Conservation (phyloP, 2,113 vertebrate species). For the Amphilophus citrinellus region DNA sequence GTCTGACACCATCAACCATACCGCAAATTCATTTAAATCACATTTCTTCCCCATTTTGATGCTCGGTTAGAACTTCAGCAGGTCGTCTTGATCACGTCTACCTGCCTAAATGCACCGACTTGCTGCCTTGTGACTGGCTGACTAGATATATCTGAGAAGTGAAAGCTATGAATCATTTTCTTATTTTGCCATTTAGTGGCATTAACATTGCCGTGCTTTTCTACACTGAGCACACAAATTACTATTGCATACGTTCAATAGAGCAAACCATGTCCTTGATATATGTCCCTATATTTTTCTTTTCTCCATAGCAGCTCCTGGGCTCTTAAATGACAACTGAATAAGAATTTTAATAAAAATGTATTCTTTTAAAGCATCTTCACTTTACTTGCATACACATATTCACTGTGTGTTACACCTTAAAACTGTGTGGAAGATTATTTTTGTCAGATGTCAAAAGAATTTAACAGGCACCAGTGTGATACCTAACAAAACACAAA, state of each 20-base stretch:
- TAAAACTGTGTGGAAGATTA: background rate
- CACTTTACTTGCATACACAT: background rate
- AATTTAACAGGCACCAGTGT: background rate
- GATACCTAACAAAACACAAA: background rate
- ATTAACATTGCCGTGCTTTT: background rate
- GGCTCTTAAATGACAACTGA: background rate
- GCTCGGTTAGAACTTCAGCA: too few species aligned
- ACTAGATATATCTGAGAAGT: background rate
- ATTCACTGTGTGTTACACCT: background rate
- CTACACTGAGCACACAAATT: background rate
- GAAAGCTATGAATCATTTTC: slow-evolving; percentile 1
- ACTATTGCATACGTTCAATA: background rate
- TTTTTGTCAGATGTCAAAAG: background rate
- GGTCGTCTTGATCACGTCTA: too few species aligned
- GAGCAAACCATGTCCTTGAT: background rate
- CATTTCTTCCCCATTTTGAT: too few species aligned
- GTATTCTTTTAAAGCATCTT: too few species aligned
- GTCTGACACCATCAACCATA: too few species aligned
- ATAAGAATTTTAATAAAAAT: background rate
- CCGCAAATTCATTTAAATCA: too few species aligned
- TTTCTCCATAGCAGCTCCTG: background rate
- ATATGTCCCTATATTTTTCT: background rate
- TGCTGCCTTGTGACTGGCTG: too few species aligned
- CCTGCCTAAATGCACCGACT: too few species aligned
- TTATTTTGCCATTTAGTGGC: background rate